phyloP scores from a whole-genome alignment of 2,113 vertebrate genomes.

The Burhinus oedicnemus region DNA sequence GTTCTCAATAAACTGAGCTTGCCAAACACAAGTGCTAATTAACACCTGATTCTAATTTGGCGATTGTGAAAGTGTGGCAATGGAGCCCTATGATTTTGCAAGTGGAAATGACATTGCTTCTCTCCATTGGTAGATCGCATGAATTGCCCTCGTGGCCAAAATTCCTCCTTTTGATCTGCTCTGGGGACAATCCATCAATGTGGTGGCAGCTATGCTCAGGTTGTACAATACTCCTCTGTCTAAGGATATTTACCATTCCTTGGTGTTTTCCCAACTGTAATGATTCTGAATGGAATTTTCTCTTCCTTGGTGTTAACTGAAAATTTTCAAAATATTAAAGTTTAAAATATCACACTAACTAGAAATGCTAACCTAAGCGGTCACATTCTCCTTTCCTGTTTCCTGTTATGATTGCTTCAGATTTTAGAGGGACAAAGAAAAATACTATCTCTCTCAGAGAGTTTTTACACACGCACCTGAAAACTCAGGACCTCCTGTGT shows the following conservation, averaged over 20 bases:
- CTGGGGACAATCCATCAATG: neutral
- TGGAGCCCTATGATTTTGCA: conserved; percentile 7
- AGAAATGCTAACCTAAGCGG: neutral
- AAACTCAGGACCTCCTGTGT: neutral
- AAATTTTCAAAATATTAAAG: neutral
- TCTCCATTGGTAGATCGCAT: neutral
- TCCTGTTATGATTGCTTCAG: too few species aligned
- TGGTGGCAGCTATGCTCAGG: neutral
- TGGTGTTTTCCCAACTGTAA: neutral
- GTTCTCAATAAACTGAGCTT: conserved; percentile 57
- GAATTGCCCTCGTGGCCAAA: neutral
- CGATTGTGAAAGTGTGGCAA: conserved; percentile 44
- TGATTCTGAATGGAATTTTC: neutral
- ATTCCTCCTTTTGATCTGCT: neutral
- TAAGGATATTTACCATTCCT: neutral
- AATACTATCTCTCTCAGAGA: neutral
- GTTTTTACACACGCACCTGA: neutral
- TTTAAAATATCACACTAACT: neutral
- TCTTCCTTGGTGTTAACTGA: neutral
- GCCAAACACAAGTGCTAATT: conserved; percentile 64
- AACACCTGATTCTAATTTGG: conserved; percentile 71
- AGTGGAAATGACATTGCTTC: conserved; percentile 30
- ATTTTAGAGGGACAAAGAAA: neutral
- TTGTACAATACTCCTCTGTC: neutral
- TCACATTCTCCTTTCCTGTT: rapidly evolving